Evolutionary conservation across 2,797 vertebrate species (phyloP).

Genomic region (Anomalospiza imberbis): DNA sequence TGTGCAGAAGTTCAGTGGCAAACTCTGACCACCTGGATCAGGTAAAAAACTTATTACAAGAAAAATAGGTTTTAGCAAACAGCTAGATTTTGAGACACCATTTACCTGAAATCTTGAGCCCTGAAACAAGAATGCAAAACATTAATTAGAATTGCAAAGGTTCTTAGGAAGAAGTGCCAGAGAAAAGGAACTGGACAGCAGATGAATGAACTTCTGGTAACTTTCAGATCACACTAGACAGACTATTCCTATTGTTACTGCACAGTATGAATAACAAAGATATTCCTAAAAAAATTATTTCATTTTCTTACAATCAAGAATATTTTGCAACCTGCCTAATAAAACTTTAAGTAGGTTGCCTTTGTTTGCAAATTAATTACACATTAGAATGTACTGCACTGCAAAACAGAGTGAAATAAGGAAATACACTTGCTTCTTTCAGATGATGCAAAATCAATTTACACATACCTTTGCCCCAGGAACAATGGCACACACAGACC

Average conservation of each 20-base stretch:
- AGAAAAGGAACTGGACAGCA: not conserved
- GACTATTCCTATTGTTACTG: not conserved
- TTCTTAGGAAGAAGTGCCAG: not conserved
- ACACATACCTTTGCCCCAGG: not conserved
- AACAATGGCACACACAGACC: not conserved
- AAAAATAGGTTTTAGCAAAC: not conserved
- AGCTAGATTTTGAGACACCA: not conserved
- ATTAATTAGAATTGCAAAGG: not conserved
- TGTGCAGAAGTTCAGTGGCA: not conserved
- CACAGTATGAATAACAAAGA: not conserved
- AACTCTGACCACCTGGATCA: not conserved
- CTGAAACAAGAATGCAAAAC: not conserved
- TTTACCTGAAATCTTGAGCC: not conserved
- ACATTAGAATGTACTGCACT: not conserved
- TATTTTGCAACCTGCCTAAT: not conserved
- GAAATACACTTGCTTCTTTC: not conserved
- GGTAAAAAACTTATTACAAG: not conserved
- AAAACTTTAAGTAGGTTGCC: not conserved
- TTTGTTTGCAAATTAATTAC: not conserved
- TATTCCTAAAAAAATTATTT: not conserved
- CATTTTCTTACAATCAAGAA: not conserved
- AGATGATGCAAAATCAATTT: not conserved
- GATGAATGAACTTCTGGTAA: not conserved
- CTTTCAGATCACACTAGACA: not conserved
- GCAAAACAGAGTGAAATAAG: not conserved